Evolutionary conservation across 2,113 vertebrate species (phyloP), one percentile per base, ranked within the genome.

Genomic region (Pterocles gutturalis): DNA sequence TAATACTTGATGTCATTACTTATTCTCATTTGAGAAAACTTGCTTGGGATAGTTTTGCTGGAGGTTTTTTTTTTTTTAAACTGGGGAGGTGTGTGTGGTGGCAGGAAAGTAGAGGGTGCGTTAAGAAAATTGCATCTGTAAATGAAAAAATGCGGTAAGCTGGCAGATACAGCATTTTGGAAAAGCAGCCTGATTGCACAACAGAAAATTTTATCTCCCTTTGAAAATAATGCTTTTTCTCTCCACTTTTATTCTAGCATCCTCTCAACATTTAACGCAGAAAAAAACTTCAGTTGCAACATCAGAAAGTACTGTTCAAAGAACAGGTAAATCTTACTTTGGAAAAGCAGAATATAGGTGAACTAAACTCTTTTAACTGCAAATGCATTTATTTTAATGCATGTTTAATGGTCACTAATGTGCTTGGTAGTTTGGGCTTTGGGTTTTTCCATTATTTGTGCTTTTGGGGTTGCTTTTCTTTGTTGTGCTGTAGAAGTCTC

Each of bases 211-310:
- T 76, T 69, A 51, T 89, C 62, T 97, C 71, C 69, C 62, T 97
- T 90, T 94, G 86, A 91, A 96, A 96, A 60, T 95, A 97, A 98
- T 96, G 41, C 58, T 60, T 95, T 95, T 93, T 95, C 79, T 91
- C 72, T 96, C 70, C 85, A 29, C 78, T 95, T 95, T 93, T 97
- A 29, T 97, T 93, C 97, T 95, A 98, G 98, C 96, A 36, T 95
- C 98, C 81, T 98, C 98, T 96, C 97, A 98, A 90, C 97, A 89
- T 85, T 97, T 98, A 98, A 88, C 95, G 81, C 97, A 98, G 98
- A 98, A 98, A 97, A 98, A 98, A 96, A 90, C 95, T 92, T 92
- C 98, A 97, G 71, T 95, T 91, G 95, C 97, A 96, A 76, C 97
- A 94, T 87, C 97, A 97, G 98, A 98, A 95, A 97, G 97, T 78